Evolutionary conservation across 2,797 vertebrate genomes (phyloP), one percentile per base, ranked within the genome.

Genomic region (Mastacembelus armatus): DNA sequence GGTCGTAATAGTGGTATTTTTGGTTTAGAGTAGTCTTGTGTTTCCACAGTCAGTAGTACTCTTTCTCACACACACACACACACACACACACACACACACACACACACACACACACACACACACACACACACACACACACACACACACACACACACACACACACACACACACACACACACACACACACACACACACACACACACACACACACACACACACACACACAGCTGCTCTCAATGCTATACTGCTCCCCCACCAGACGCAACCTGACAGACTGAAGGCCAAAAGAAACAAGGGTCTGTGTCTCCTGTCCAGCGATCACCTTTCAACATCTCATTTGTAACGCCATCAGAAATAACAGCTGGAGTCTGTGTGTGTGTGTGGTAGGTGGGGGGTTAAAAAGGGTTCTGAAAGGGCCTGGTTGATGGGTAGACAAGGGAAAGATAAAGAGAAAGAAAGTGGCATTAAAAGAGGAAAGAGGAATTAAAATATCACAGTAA

Each of bases 271-370:
- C 89, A 86, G 61, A 80, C 67, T 78, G 69, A 90, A 93, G 0
- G n/a, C 89, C 70, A 92, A 84, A 88, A 84, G 93, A 92, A 93
- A 90, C 89, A 94, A 93, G 81, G 80, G 82, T 83, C 85, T 75
- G 80, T 88, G 91, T 91, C 87, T 92, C 77, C 86, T 88, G 86
- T 87, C 89, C 76, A 88, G 88, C 66, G 84, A 86, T 88, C 90
- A 79, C 91, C 89, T 95, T 94, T 92, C 91, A 94, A 90, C 85
- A 50, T 93, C 93, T 93, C 91, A 92, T 94, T 93, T 94, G 92
- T 93, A 93, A 93, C 30, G 33, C 85, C 87, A 92, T 91, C 91
- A 78, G 89, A 79, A 84, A 77, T 78, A 95, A 93, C 94, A 94
- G 94, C 93, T 93, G 89, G 87, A 83, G 79, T 71, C 88, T 47